These are phyloP conservation scores for Drosophila basisetae DNA, from an alignment of 2,888 invertebrate species.

Conservation along the genomic window DNA sequence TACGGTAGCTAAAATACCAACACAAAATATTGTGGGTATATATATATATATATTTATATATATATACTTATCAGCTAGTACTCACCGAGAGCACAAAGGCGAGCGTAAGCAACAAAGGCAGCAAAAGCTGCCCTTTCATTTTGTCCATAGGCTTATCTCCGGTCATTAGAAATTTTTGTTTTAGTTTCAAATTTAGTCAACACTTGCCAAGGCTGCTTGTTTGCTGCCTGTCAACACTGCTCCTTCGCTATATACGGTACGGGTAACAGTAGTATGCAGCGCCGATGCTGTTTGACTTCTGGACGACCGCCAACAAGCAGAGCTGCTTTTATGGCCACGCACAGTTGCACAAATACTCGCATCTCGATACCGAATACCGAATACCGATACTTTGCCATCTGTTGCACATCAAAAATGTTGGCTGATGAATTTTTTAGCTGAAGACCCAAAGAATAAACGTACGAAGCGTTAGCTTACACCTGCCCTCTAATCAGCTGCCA, in stretches of 20 bases:
- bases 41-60: not conserved
- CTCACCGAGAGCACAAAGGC: slow-evolving; percentile 30
- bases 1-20: slow-evolving; percentile 38
- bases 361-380: slow-evolving; percentile 21
- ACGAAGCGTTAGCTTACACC: slow-evolving; percentile 38
- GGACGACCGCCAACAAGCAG: slow-evolving; percentile 12
- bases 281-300: slow-evolving; percentile 19
- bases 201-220: not conserved
- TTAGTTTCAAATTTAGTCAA: slow-evolving; percentile 33
- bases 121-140: slow-evolving; percentile 21
- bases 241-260: not conserved
- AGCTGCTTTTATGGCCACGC: slow-evolving; percentile 53
- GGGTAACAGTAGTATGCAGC: not conserved
- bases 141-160: not conserved
- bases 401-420: slow-evolving; percentile 32
- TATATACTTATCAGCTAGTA: not conserved
- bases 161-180: not conserved
- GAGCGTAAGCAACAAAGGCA: slow-evolving; percentile 9
- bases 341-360: slow-evolving; percentile 1
- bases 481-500: slow-evolving; percentile 45
- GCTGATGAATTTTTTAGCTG: slow-evolving; percentile 2
- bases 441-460: not conserved
- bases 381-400: slow-evolving; percentile 34
- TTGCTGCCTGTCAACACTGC: not conserved
- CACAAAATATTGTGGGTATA: not conserved